A percentile compares a stretch with the other conserved stretches of the same genome.
phyloP scores from a whole-genome alignment of 2,888 invertebrate genomes.

The Scelioninae gen. 2 region DNA sequence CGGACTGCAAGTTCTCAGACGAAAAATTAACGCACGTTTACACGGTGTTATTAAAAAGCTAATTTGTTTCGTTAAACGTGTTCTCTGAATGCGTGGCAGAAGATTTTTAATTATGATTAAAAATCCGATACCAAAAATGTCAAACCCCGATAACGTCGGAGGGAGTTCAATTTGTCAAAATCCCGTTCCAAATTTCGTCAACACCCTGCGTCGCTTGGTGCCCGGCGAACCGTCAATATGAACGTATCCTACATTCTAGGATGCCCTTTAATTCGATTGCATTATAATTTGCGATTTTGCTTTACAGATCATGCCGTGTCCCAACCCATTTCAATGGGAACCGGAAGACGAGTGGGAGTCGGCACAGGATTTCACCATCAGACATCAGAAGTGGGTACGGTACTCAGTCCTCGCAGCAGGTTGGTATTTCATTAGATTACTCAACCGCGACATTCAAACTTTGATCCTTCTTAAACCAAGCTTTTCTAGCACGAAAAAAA shows the following conservation, averaged over 20 bases:
- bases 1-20: neutral
- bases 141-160: neutral
- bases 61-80: slow-evolving; percentile 32
- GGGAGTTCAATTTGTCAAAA: slow-evolving; percentile 20
- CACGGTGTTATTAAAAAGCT: slow-evolving; percentile 22
- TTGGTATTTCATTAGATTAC: slow-evolving; percentile 53
- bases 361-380: slow-evolving; percentile 77
- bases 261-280: slow-evolving; percentile 11
- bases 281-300: slow-evolving; percentile 36
- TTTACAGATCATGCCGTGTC: slow-evolving; percentile 81
- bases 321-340: slow-evolving; percentile 86
- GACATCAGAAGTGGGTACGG: slow-evolving; percentile 73
- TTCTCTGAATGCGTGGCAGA: neutral
- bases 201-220: slow-evolving; percentile 4
- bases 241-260: slow-evolving; percentile 10
- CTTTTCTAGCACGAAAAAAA: no score
- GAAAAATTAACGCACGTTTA: neutral
- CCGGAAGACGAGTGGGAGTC: slow-evolving; percentile 81
- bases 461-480: slow-evolving; percentile 22
- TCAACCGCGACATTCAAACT: slow-evolving; percentile 14
- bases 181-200: slow-evolving; percentile 2
- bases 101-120: slow-evolving; percentile 30
- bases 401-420: slow-evolving; percentile 75
- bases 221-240: slow-evolving; percentile 18
- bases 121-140: slow-evolving; percentile 26